phyloP scores from a whole-genome alignment of 2,113 vertebrate species.

The Poicephalus meyeri region DNA sequence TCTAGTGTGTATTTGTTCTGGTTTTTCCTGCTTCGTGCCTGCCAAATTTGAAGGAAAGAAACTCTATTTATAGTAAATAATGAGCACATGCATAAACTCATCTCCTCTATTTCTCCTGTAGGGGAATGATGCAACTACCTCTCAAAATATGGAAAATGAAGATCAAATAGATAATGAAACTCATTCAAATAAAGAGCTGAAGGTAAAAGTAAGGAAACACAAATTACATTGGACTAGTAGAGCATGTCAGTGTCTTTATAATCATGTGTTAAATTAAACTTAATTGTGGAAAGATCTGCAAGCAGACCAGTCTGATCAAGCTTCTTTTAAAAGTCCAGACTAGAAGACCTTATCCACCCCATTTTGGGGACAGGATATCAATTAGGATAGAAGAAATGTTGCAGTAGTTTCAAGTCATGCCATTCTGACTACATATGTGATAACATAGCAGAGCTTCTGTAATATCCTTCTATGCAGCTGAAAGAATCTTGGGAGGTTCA shows the following conservation, averaged over 20 bases:
- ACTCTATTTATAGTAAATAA: neutral
- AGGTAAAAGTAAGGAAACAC: slow-evolving; percentile 51
- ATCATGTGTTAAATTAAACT: neutral
- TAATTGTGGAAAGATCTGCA: neutral
- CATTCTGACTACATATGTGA: neutral
- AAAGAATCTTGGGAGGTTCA: neutral
- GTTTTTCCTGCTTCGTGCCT: neutral
- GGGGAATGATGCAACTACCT: slow-evolving; percentile 64
- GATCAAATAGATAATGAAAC: slow-evolving; percentile 55
- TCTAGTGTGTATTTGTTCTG: neutral
- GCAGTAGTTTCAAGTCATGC: neutral
- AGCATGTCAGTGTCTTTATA: neutral
- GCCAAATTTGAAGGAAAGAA: neutral
- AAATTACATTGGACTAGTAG: neutral
- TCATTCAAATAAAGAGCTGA: slow-evolving; percentile 36
- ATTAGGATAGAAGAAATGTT: neutral
- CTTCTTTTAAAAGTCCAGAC: neutral
- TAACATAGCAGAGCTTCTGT: neutral
- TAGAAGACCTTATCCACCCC: neutral
- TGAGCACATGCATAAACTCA: neutral
- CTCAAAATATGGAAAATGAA: slow-evolving; percentile 48
- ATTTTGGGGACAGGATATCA: neutral
- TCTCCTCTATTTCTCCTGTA: slow-evolving; percentile 1
- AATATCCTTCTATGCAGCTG: neutral
- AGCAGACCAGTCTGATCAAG: neutral